A percentile compares a stretch with the other conserved stretches of the same genome.
These are phyloP conservation scores for Cecidostiba fungosa DNA, from an alignment of 2,888 invertebrate genomes.

Conservation along the genomic window DNA sequence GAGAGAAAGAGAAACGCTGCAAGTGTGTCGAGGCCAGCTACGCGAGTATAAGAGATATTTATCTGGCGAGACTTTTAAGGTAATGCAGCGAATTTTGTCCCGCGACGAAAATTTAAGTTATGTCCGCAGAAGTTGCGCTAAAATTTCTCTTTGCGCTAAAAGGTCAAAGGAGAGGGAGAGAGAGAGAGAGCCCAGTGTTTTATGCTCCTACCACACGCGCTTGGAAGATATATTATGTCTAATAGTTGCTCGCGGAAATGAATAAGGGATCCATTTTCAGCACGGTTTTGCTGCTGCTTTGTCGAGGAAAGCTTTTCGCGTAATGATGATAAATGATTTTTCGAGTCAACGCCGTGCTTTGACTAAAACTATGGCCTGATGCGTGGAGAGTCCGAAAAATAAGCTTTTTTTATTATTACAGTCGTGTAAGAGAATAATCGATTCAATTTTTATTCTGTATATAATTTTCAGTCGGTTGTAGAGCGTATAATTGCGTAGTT, in stretches of 20 bases:
- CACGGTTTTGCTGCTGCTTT: neutral
- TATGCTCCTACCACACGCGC: neutral
- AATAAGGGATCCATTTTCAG: constrained; percentile 25
- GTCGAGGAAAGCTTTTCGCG: neutral
- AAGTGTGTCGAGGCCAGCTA: neutral
- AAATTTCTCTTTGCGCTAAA: constrained; percentile 27
- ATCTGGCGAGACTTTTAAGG: constrained; percentile 10
- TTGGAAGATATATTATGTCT: neutral
- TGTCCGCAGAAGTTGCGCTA: neutral
- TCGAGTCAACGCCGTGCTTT: neutral
- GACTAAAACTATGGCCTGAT: no score
- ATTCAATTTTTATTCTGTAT: no score
- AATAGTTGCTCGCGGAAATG: constrained; percentile 21
- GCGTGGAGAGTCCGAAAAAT: neutral
- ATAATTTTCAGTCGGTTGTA: no score
- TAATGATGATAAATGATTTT: constrained; percentile 18
- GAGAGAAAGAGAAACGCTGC: neutral
- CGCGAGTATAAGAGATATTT: constrained; percentile 7
- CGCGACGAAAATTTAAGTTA: constrained; percentile 17
- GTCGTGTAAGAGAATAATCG: neutral
- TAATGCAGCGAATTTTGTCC: neutral
- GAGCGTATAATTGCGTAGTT: no score
- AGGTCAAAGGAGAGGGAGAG: neutral
- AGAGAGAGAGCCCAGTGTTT: neutral
- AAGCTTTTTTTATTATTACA: neutral